phyloP scores from a whole-genome alignment of 2,113 vertebrate genomes.

The Asarcornis scutulata region DNA sequence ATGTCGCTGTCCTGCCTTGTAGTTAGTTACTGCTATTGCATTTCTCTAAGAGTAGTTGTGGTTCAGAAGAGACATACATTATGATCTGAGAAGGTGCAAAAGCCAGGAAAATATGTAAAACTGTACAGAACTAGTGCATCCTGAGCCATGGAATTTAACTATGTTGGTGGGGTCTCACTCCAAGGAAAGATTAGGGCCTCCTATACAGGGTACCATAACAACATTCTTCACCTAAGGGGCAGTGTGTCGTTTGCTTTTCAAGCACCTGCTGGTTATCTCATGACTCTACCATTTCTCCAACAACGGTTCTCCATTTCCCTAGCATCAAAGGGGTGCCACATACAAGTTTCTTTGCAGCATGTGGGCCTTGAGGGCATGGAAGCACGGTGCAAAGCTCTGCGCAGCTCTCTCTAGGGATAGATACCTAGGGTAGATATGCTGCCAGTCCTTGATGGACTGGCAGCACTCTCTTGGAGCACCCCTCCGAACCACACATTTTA shows the following conservation, averaged over 20 bases:
- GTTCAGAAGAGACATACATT: fast-evolving
- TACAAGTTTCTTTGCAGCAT: neutral
- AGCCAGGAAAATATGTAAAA: neutral
- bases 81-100: neutral
- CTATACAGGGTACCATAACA: neutral
- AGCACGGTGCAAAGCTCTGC: neutral
- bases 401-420: neutral
- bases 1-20: neutral
- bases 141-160: neutral
- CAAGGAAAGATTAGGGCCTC: neutral
- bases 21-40: neutral
- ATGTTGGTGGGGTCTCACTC: neutral
- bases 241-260: neutral
- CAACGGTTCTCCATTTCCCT: too few relatives aligned
- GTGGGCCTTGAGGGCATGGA: neutral
- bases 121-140: neutral
- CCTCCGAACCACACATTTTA: neutral
- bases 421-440: too few relatives aligned
- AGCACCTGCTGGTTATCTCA: fast-evolving
- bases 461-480: fast-evolving
- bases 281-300: neutral
- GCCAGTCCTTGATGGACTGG: neutral
- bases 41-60: neutral
- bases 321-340: neutral
- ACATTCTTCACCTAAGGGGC: neutral